These are phyloP conservation scores for Anarrhichthys ocellatus DNA, from an alignment of 2,113 vertebrate species.

Conservation along the genomic window DNA sequence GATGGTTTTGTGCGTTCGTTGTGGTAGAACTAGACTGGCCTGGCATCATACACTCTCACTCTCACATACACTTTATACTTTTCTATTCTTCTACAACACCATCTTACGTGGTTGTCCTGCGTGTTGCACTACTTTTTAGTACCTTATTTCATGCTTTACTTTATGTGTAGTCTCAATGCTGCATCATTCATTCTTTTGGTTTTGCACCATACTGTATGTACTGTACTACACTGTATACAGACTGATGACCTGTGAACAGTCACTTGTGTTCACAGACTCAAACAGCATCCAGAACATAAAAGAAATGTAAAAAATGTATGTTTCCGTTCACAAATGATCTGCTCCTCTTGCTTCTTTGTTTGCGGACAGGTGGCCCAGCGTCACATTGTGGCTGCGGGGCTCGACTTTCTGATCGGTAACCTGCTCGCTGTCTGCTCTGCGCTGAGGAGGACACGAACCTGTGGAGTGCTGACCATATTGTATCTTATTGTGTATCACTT, in stretches of 20 bases:
- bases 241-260: neutral
- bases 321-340: neutral
- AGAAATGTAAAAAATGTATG: neutral
- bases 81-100: neutral
- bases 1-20: neutral
- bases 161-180: neutral
- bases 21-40: neutral
- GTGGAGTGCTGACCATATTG: conserved; percentile 69
- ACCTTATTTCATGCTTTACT: neutral
- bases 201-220: neutral
- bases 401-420: conserved; percentile 56
- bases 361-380: conserved; percentile 57
- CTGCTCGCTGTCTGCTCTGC: conserved; percentile 58
- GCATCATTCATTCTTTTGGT: neutral
- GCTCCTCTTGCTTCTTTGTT: conserved; percentile 3
- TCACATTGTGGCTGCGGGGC: conserved; percentile 52
- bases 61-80: too few relatives aligned
- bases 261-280: neutral
- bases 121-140: neutral
- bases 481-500: conserved; percentile 56
- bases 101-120: neutral
- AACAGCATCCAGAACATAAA: neutral
- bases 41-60: neutral
- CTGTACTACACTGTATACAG: neutral
- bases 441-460: conserved; percentile 67